Evolutionary conservation across 2,797 vertebrate genomes (phyloP).

Genomic region (Parauchenoglanis punctatus): DNA sequence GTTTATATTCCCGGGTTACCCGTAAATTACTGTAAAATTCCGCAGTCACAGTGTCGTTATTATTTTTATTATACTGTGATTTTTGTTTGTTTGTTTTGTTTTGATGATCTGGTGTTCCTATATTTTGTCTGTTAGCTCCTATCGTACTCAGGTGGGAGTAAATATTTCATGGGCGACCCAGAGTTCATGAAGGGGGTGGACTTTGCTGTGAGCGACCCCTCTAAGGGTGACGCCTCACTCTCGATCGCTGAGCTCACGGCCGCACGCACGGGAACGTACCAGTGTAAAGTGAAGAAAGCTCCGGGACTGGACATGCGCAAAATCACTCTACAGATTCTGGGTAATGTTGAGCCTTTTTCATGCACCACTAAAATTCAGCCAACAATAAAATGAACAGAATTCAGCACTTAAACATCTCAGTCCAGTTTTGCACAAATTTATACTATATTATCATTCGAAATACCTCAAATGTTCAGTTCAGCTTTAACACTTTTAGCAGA

Average conservation of each 20-base stretch:
- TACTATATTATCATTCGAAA: background rate
- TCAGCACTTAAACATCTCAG: background rate
- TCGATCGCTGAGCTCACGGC: slow-evolving; percentile 75
- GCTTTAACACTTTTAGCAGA: background rate
- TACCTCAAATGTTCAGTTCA: background rate
- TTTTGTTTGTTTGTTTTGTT: background rate
- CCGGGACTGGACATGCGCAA: slow-evolving; percentile 82
- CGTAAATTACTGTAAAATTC: too few species aligned
- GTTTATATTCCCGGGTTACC: background rate
- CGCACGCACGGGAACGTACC: slow-evolving; percentile 82
- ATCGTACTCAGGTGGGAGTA: slow-evolving; percentile 78
- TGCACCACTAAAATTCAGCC: background rate
- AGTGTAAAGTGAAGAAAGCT: slow-evolving; percentile 90
- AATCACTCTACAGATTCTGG: slow-evolving; percentile 83
- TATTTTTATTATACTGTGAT: too few species aligned
- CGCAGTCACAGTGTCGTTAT: too few species aligned
- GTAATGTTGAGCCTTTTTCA: slow-evolving; percentile 63
- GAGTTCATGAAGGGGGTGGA: slow-evolving; percentile 73
- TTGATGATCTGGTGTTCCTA: background rate
- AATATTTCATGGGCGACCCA: slow-evolving; percentile 70
- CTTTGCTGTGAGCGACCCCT: slow-evolving; percentile 81
- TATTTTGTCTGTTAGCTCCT: slow-evolving; percentile 75
- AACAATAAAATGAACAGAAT: background rate
- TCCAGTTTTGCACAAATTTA: background rate
- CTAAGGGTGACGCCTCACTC: slow-evolving; percentile 84